Base-by-base conservation (phyloP, 2,113 vertebrate species). In the Ceuthmochares aereus region DNA sequence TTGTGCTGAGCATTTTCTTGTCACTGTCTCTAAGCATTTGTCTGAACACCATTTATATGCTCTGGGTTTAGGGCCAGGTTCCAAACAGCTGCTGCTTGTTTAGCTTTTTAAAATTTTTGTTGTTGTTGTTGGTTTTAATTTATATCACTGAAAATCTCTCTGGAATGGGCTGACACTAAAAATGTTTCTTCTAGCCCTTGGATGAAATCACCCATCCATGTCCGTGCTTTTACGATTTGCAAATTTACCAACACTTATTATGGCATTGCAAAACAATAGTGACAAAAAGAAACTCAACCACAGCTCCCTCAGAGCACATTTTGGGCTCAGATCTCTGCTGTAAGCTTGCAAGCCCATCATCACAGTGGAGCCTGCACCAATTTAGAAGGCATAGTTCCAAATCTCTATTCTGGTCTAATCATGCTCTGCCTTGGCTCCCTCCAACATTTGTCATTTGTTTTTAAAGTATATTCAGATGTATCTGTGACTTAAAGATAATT, bases 81-180 rank as follows among this genome's bases (percentile, higher is more conserved):
- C 93, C 96, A 96, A 96, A 62, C 95, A 97, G 94, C 73, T 97
- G 95, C 37, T 90, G 23, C 73, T 95, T 75, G 43, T 95, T 96
- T 74, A 63, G 70, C 9, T 37, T 63, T 66, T 66, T 63, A 3
- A 30, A 42, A 9, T 32, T 75, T 56, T 43, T 17, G 19, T 42
- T 47, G 13, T 23, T 60, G 42, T 29, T 1, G 6, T 80, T 90
- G 40, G 40, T 40, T 83, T 84, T 19, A 47, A 86, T 95, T 94
- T 93, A 45, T 56, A 86, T 23, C 56, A 72, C 29, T 89, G 64
- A 94, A 88, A 90, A 56, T 78, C 72, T 78, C 88, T 37, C 60
- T 92, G 88, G 66, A 82, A 87, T 54, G 40, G 85, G n/a, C 40
- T 94, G 73, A 90, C 76, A 93, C 73, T 56, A 81, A 60, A 81